These are phyloP conservation scores for Drosophila erecta DNA, from an alignment of 1,140 invertebrate species.

Conservation along the genomic window DNA sequence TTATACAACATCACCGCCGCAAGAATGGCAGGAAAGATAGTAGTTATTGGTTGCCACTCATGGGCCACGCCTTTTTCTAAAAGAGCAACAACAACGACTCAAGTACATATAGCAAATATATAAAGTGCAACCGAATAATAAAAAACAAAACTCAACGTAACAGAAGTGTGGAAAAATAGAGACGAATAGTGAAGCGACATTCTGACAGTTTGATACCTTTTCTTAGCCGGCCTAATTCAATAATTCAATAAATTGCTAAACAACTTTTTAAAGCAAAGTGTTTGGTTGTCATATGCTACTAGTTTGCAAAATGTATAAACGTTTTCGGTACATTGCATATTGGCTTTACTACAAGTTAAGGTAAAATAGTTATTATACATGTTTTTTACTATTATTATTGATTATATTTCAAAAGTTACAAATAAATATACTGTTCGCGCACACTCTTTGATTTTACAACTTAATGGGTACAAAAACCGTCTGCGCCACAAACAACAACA, in stretches of 20 bases:
- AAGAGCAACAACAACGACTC: constrained; percentile 6
- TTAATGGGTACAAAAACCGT: constrained; percentile 13
- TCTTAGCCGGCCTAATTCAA: too few species aligned
- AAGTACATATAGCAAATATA: constrained; percentile 8
- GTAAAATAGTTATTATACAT: background rate
- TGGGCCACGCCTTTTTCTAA: constrained; percentile 54
- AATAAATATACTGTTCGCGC: background rate
- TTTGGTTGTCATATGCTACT: too few species aligned
- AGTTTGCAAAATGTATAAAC: too few species aligned
- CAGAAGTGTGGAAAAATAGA: background rate
- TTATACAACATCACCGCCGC: constrained; percentile 44
- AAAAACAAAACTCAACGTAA: constrained; percentile 1
- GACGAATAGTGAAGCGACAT: background rate
- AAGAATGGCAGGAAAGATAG: constrained; percentile 4
- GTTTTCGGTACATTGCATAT: too few species aligned
- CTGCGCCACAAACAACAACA: constrained; percentile 19
- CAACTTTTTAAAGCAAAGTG: too few species aligned
- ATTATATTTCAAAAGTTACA: background rate
- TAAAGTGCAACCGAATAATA: constrained; percentile 30
- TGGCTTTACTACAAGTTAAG: too few species aligned
- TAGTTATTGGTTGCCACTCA: constrained; percentile 39
- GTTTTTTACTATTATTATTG: background rate
- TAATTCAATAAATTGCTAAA: too few species aligned
- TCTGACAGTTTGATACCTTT: background rate
- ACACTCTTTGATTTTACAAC: background rate